Evolutionary conservation across 2,113 vertebrate genomes (phyloP).

Genomic region (Varanus salvator): DNA sequence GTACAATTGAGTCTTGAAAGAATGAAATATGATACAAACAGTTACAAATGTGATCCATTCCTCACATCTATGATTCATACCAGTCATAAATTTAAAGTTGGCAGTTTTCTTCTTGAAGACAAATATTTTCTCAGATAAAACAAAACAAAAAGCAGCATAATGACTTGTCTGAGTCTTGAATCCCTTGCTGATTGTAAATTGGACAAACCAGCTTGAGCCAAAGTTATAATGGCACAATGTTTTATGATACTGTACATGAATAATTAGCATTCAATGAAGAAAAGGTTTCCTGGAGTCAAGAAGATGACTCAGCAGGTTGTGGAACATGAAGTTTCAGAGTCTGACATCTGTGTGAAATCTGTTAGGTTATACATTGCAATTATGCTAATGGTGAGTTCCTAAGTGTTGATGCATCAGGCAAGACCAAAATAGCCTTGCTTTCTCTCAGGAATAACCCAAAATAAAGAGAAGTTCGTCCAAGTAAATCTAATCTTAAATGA

Average conservation of each 20-base stretch:
- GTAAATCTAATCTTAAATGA: neutral
- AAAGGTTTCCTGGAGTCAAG: neutral
- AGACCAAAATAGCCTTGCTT: neutral
- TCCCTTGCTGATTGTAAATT: conserved; percentile 3
- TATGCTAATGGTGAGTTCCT: conserved; percentile 3
- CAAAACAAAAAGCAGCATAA: neutral
- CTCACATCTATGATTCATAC: neutral
- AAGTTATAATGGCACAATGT: neutral
- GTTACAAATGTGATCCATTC: no score
- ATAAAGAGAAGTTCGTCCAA: neutral
- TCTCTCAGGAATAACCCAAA: neutral
- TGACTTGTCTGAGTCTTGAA: neutral
- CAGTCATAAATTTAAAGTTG: neutral
- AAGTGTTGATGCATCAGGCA: neutral
- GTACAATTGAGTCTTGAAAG: no score
- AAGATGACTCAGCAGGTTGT: conserved; percentile 6
- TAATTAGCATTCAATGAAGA: conserved; percentile 6
- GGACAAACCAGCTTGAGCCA: neutral
- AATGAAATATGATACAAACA: no score
- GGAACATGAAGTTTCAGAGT: neutral
- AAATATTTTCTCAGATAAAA: neutral
- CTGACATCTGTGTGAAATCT: conserved; percentile 4
- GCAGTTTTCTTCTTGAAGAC: neutral
- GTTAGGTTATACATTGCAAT: conserved; percentile 9
- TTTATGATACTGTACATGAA: conserved; percentile 5